A percentile compares a stretch with the other conserved stretches of the same genome.
Evolutionary conservation across 2,888 invertebrate species (phyloP).

Genomic region (Schizotus pectinicornis): DNA sequence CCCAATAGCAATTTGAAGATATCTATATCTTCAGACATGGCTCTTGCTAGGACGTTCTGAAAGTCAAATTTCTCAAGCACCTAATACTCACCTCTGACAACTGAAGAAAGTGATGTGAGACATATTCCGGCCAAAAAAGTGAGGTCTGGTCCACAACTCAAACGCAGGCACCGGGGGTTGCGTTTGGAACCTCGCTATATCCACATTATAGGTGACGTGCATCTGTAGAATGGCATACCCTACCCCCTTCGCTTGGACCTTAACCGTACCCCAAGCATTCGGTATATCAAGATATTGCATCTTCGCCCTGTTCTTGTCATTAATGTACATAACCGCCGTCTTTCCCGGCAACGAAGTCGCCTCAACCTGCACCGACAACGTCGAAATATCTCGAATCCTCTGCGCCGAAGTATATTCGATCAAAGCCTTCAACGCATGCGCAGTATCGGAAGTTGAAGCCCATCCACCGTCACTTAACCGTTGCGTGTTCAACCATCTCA

Average conservation of each 20-base stretch:
- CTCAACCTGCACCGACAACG: conserved; percentile 77
- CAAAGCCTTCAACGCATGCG: conserved; percentile 85
- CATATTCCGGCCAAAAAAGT: conserved; percentile 89
- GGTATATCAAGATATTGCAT: conserved; percentile 85
- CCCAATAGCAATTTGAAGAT: too few relatives aligned
- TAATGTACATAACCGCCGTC: conserved; percentile 69
- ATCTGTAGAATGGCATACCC: conserved; percentile 95
- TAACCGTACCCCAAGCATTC: conserved; percentile 92
- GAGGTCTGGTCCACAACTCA: conserved; percentile 73
- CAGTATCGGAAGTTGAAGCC: conserved; percentile 73
- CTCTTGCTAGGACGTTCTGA: too few relatives aligned
- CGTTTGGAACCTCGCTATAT: conserved; percentile 82
- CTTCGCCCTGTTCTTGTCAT: conserved; percentile 77
- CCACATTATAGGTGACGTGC: conserved; percentile 91
- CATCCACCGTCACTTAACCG: conserved; percentile 81
- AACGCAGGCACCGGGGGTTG: conserved; percentile 84
- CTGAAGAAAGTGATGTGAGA: conserved; percentile 87
- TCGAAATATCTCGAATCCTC: conserved; percentile 82
- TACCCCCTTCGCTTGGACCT: conserved; percentile 89
- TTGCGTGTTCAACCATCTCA: conserved; percentile 90
- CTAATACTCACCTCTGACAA: conserved; percentile 76
- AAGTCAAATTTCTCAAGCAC: too few relatives aligned
- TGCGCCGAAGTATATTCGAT: conserved; percentile 88
- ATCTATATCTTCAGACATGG: too few relatives aligned
- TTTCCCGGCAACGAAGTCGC: conserved; percentile 79